Evolutionary conservation across 1,140 invertebrate genomes (phyloP).

Genomic region (Drosophila baimaii): DNA sequence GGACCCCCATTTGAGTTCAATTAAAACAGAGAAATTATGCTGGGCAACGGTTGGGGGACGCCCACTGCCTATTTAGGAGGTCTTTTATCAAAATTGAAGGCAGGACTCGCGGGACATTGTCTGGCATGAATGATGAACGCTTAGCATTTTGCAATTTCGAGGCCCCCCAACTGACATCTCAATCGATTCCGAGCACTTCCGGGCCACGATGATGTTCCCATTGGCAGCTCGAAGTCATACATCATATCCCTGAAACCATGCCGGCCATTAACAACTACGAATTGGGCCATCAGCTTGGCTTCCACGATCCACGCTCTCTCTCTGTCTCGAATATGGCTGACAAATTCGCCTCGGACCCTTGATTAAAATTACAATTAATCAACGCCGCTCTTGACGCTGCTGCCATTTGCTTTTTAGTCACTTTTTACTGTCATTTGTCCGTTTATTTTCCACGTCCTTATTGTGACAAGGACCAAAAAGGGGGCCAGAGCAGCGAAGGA

Average conservation of each 20-base stretch:
- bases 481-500: neutral
- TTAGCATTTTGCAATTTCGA: constrained; percentile 44
- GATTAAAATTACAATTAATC: constrained; percentile 74
- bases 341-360: constrained; percentile 44
- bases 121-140: constrained; percentile 32
- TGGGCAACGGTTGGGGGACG: constrained; percentile 2
- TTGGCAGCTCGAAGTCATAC: constrained; percentile 15
- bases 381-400: constrained; percentile 39
- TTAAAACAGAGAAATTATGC: constrained; percentile 23
- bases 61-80: neutral
- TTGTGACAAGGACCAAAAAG: constrained; percentile 20
- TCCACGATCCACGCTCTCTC: neutral
- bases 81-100: constrained; percentile 29
- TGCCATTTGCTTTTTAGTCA: constrained; percentile 42
- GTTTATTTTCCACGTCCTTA: constrained; percentile 36
- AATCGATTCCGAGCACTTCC: constrained; percentile 29
- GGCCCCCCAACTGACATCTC: neutral
- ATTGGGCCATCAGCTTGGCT: constrained; percentile 58
- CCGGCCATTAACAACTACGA: constrained; percentile 56
- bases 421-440: constrained; percentile 42
- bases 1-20: neutral
- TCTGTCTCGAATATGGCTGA: constrained; percentile 11
- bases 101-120: constrained; percentile 16
- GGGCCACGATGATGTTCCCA: neutral
- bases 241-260: constrained; percentile 62